Evolutionary conservation across 2,113 vertebrate species (phyloP).

Genomic region (Neofelis nebulosa): DNA sequence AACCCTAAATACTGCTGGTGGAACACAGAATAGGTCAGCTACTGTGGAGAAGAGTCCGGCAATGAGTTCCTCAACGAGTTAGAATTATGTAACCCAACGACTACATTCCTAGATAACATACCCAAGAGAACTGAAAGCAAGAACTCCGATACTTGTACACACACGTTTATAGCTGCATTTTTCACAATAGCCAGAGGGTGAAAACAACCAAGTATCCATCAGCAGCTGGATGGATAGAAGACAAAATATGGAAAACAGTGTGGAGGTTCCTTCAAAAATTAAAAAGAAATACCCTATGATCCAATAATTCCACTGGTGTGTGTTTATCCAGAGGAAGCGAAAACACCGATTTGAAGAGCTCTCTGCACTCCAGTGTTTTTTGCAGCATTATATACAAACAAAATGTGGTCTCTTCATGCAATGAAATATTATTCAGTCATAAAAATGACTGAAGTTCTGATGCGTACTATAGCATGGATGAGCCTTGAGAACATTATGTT

Average conservation of each 20-base stretch:
- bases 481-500: neutral
- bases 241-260: neutral
- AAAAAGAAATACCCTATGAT: neutral
- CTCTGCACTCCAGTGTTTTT: neutral
- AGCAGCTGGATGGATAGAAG: neutral
- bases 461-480: neutral
- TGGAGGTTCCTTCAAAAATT: neutral
- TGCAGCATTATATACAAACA: neutral
- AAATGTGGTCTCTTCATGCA: neutral
- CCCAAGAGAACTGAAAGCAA: neutral
- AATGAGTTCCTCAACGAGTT: too few relatives aligned
- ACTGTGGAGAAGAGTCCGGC: fast-evolving
- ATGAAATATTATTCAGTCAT: neutral
- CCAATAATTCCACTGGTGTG: neutral
- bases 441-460: neutral
- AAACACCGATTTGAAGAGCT: neutral
- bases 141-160: too few relatives aligned
- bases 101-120: too few relatives aligned
- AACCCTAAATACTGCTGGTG: neutral
- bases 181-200: neutral
- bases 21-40: neutral
- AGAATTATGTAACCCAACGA: too few relatives aligned
- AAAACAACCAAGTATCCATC: neutral
- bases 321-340: neutral
- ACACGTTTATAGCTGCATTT: neutral